phyloP scores from a whole-genome alignment of 2,888 invertebrate species.

The Morpho achilles region DNA sequence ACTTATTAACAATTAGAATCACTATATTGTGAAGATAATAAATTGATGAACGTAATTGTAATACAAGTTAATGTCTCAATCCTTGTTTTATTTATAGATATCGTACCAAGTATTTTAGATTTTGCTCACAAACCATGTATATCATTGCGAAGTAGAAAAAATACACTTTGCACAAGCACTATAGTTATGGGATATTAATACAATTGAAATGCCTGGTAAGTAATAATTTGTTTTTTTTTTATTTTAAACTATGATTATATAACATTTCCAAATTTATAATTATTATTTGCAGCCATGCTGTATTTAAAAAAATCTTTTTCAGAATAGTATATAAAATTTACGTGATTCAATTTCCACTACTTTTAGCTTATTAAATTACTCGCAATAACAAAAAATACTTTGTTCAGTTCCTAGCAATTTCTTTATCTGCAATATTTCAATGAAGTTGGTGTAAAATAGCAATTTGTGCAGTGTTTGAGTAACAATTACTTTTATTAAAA shows the following conservation, averaged over 20 bases:
- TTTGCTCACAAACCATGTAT: slow-evolving; percentile 20
- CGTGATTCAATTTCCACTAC: too few relatives aligned
- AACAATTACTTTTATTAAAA: too few relatives aligned
- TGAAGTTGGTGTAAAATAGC: too few relatives aligned
- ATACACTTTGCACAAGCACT: slow-evolving; percentile 20
- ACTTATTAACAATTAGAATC: slow-evolving; percentile 9
- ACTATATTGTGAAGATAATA: slow-evolving; percentile 41
- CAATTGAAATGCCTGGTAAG: slow-evolving; percentile 3
- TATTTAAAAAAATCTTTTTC: too few relatives aligned
- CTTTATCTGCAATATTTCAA: too few relatives aligned
- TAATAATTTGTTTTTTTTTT: slow-evolving; percentile 18
- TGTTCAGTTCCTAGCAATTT: too few relatives aligned
- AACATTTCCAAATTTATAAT: neutral
- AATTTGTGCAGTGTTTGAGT: too few relatives aligned
- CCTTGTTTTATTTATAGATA: slow-evolving; percentile 28
- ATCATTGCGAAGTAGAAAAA: slow-evolving; percentile 14
- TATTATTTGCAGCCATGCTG: neutral
- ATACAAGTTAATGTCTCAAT: slow-evolving; percentile 61
- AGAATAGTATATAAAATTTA: too few relatives aligned
- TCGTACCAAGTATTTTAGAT: slow-evolving; percentile 18
- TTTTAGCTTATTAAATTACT: too few relatives aligned
- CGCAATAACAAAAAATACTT: too few relatives aligned
- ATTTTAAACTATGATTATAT: neutral
- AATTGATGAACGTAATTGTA: slow-evolving; percentile 39
- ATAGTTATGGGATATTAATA: slow-evolving; percentile 8